phyloP scores from a whole-genome alignment of 1,140 invertebrate species.

The Eriocheir sinensis region DNA sequence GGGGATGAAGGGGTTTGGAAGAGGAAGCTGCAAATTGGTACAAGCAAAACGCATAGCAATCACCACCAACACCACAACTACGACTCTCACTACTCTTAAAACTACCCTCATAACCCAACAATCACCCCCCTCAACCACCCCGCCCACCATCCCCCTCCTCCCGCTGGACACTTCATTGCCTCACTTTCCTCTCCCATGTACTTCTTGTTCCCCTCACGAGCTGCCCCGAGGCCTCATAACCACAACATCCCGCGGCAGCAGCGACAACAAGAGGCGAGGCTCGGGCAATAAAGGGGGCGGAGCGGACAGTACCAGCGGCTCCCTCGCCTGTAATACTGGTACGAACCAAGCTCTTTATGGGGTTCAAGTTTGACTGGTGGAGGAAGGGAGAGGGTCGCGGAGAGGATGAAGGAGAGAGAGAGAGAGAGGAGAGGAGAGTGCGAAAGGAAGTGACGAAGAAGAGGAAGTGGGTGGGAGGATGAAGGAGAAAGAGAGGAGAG shows the following conservation, averaged over 20 bases:
- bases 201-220: constrained; percentile 20
- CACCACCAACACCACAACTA: constrained; percentile 3
- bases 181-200: constrained; percentile 3
- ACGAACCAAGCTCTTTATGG: constrained; percentile 4
- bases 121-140: not conserved
- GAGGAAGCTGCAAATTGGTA: not conserved
- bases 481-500: too few relatives aligned
- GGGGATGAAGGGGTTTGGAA: not conserved
- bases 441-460: not conserved
- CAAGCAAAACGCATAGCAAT: not conserved
- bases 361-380: constrained; percentile 22
- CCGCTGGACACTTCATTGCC: constrained; percentile 20
- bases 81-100: not conserved
- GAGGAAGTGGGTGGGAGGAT: not conserved
- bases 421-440: constrained; percentile 18
- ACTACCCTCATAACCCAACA: constrained; percentile 10
- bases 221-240: constrained; percentile 10
- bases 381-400: not conserved
- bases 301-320: not conserved
- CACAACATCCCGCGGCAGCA: constrained; percentile 8
- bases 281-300: constrained; percentile 6
- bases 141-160: not conserved
- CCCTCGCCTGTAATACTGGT: constrained; percentile 3
- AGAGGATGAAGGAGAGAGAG: constrained; percentile 18
- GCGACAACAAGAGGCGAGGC: not conserved